Base-by-base conservation (phyloP, 2,113 vertebrate genomes). In the Acinonyx jubatus region DNA sequence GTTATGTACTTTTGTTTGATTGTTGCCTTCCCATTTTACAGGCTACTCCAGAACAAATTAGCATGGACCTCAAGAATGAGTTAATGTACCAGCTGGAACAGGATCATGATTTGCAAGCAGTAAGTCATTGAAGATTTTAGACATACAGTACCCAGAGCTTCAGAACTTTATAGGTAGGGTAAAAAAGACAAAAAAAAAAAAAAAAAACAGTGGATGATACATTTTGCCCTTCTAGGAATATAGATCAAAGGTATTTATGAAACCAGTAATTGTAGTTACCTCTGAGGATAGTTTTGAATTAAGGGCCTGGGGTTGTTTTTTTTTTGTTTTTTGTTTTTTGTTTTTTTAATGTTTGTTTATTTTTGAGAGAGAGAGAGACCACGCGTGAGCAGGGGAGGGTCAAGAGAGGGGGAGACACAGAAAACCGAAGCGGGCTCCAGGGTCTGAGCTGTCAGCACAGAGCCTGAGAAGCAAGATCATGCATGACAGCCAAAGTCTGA, bases 11-110 rank as follows among this genome's bases (percentile, higher is more conserved):
- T 66, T 55, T 89, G 31, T 21, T 6, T 92, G 15, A 36, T 27
- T 89, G 38, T 41, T 83, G 33, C 94, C 88, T 57, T 71, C 66
- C 36, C 83, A 80, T 80, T 96, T 98, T 97, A 0, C 78, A 99
- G 99, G 99, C 99, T 89, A 99, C 99, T 5, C 99, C 99, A 16
- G 99, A 99, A 98, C 99, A 99, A 98, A 99, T 99, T 98, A 99
- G 99, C 89, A 27, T 88, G n/a, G 99, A 99, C 79, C 98, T 99
- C 89, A 99, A 99, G 80, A 98, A 97, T 38, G 99, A 99, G 94
- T 98, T 99, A 93, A 94, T 98, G 98, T 99, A 99, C 95, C 99
- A 99, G 36, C 86, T 99, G 97, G 98, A 99, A 27, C 98, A 99
- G 1, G 99, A 99, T 50, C 95, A 98, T 12, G 98, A 98, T 80